Base-by-base conservation (phyloP, 2,888 invertebrate species). In the Protula sp. region DNA sequence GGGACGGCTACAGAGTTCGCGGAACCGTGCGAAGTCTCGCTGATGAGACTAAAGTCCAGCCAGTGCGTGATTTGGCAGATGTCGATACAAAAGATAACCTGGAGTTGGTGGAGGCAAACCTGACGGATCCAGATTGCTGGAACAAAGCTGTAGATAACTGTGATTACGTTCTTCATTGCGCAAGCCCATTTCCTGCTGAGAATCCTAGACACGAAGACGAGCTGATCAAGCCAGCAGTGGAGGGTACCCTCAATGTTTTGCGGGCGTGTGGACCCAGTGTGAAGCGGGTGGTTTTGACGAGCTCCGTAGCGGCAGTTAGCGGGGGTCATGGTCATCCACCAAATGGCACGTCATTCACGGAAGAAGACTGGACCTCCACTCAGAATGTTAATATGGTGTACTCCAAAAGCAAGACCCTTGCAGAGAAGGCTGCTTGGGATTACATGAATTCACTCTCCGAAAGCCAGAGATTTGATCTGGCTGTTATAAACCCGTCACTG, bases 231-330 rank as follows among this genome's bases (percentile, higher is more conserved):
- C 82, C 83, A 2, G 84, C 83, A 14, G 79, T 83, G 19, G 81
- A 84, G 48, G 84, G 84, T 2, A 84, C 84, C 0, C 73, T 79
- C 61, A 75, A 74, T 58, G 81, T 85, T 1, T 71, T 84, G n/a
- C 78, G 80, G 67, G 83, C 84, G 26, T 82, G 82, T 66, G 75
- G 76, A 57, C 77, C 75, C 54, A 74, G 81, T 14, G 82, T 85
- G 54, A 81, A 81, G 70, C 77, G 84, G 62, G 82, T 85, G 22
- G 83, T 85, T 19, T 70, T 85, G 26, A 85, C 84, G 2, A 83
- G 83, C 58, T 83, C 84, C 3, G 78, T 81, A 57, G 82, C 78
- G 24, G 81, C 84, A 47, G 76, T 79, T 30, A 62, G 70, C 64
- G 75, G 22, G 24, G 24, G 24, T n/a, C 24, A 9, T 5, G 24